These are phyloP conservation scores for Margarornis squamiger DNA, from an alignment of 2,797 vertebrate species.

Conservation along the genomic window DNA sequence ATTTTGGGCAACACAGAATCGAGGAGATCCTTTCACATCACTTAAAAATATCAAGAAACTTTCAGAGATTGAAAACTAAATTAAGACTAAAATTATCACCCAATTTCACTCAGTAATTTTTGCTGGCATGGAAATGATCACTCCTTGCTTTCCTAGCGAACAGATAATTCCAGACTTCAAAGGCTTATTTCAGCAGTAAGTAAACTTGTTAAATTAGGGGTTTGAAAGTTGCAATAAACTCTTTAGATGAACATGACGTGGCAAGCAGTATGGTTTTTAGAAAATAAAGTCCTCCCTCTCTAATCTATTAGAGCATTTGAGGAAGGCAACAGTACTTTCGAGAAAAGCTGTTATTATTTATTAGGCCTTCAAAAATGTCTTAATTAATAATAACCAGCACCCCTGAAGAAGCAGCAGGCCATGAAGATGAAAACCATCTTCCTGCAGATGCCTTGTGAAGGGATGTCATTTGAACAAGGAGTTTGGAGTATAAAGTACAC, in stretches of 20 bases:
- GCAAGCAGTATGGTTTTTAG: not conserved
- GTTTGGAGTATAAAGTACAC: not conserved
- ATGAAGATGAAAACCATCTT: not conserved
- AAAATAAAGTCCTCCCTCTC: slow-evolving; percentile 9
- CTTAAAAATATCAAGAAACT: slow-evolving; percentile 25
- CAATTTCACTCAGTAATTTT: slow-evolving; percentile 37
- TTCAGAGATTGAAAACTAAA: slow-evolving; percentile 41
- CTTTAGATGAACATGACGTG: not conserved
- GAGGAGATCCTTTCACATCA: not conserved
- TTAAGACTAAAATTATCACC: slow-evolving; percentile 35
- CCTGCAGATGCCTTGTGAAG: slow-evolving; percentile 10
- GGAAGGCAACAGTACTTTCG: not conserved
- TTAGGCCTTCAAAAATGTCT: slow-evolving; percentile 30
- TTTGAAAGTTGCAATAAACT: slow-evolving; percentile 43
- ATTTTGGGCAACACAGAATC: not conserved
- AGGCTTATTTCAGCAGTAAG: slow-evolving; percentile 35
- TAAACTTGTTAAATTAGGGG: slow-evolving; percentile 55
- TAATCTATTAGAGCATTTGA: not conserved
- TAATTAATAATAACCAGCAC: slow-evolving; percentile 47
- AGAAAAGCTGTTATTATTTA: slow-evolving; percentile 33
- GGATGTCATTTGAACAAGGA: slow-evolving; percentile 9
- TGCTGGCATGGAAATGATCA: slow-evolving; percentile 36
- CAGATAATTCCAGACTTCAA: slow-evolving; percentile 49
- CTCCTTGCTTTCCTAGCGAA: slow-evolving; percentile 5
- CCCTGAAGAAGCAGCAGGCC: slow-evolving; percentile 45